Evolutionary conservation across 2,888 invertebrate genomes (phyloP).

Genomic region (Fragum fragum): DNA sequence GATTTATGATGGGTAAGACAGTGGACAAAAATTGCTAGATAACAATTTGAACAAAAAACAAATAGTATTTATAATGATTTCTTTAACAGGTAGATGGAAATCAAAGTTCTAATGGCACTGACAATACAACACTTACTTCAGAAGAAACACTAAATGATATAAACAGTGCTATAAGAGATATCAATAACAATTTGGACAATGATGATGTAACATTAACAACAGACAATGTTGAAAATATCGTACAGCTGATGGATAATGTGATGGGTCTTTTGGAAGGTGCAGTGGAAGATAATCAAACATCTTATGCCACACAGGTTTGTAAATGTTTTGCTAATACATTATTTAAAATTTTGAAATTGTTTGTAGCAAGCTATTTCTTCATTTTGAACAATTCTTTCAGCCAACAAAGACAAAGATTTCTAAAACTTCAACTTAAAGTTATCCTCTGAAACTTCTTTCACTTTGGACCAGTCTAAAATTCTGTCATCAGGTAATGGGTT

Average conservation of each 20-base stretch:
- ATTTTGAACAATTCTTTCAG: too few species aligned
- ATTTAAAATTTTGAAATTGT: not conserved
- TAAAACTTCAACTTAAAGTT: too few species aligned
- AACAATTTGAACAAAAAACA: too few species aligned
- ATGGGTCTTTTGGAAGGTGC: not conserved
- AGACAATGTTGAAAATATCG: not conserved
- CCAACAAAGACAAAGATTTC: too few species aligned
- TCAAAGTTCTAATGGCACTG: not conserved
- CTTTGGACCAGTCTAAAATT: too few species aligned
- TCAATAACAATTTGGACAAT: not conserved
- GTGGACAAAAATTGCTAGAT: too few species aligned
- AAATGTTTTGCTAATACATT: not conserved
- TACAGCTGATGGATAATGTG: not conserved
- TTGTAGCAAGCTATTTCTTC: not conserved
- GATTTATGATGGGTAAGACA: too few species aligned
- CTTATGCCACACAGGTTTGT: not conserved
- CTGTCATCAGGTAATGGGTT: too few species aligned
- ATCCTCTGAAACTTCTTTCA: too few species aligned
- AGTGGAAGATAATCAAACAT: not conserved
- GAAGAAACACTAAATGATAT: not conserved
- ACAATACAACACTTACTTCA: not conserved
- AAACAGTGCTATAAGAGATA: not conserved
- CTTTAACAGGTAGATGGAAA: slow-evolving; percentile 1
- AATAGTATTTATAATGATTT: too few species aligned
- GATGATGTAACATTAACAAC: not conserved